phyloP scores from a whole-genome alignment of 2,113 vertebrate genomes.

The Todiramphus saurophagus region DNA sequence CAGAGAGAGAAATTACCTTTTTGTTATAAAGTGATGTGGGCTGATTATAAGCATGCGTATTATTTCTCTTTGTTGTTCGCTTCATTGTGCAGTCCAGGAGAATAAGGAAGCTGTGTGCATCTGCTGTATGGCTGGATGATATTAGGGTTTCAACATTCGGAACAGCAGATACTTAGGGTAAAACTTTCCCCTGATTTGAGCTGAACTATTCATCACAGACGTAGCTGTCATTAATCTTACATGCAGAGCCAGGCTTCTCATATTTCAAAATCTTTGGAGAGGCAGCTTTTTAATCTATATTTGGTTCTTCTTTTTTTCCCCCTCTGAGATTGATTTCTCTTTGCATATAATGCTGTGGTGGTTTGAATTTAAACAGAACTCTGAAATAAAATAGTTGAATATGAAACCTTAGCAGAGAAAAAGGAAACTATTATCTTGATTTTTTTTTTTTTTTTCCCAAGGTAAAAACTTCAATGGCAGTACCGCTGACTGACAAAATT shows the following conservation, averaged over 20 bases:
- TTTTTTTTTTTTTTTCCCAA: background rate
- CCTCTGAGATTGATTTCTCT: slow-evolving; percentile 78
- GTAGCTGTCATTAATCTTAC: slow-evolving; percentile 78
- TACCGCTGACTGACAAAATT: background rate
- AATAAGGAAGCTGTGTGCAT: background rate
- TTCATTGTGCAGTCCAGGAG: background rate
- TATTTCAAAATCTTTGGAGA: slow-evolving; percentile 76
- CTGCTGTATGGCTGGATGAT: background rate
- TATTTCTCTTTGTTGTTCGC: slow-evolving; percentile 31
- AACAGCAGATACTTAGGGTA: background rate
- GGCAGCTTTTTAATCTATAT: slow-evolving; percentile 81
- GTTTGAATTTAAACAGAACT: slow-evolving; percentile 82
- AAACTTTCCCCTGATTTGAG: slow-evolving; percentile 56
- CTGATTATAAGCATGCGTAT: background rate
- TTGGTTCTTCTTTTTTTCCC: slow-evolving; percentile 66
- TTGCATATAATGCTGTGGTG: slow-evolving; percentile 77
- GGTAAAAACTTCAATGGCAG: background rate
- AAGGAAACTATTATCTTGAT: slow-evolving; percentile 68
- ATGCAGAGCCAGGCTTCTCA: slow-evolving; percentile 74
- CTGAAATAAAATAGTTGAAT: slow-evolving; percentile 71
- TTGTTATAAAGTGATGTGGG: background rate
- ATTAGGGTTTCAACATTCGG: background rate
- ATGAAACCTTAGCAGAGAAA: slow-evolving; percentile 61
- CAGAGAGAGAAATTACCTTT: slow-evolving; percentile 27
- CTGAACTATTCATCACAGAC: slow-evolving; percentile 53